A percentile compares a stretch with the other conserved stretches of the same genome.
Conservation (phyloP, 2,113 vertebrate species). For the Nothobranchius furzeri region DNA sequence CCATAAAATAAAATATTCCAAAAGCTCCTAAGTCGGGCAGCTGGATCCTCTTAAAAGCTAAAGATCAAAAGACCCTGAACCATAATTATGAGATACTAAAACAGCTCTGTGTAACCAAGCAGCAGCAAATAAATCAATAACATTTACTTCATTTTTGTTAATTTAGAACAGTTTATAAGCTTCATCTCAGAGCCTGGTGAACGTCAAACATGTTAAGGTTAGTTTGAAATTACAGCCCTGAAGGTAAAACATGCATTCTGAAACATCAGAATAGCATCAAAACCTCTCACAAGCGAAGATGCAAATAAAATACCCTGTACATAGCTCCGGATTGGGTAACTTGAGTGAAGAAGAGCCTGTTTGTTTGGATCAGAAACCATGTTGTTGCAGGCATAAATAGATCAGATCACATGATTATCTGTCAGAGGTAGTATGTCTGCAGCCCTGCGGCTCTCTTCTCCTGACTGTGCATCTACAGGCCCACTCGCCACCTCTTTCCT, state of each 20-base stretch:
- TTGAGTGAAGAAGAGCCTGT: conserved; percentile 28
- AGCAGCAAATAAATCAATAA: conserved; percentile 25
- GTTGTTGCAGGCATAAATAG: conserved; percentile 60
- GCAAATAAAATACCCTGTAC: conserved; percentile 7
- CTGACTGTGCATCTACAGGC: conserved; percentile 7
- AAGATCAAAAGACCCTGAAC: conserved; percentile 6
- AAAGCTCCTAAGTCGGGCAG: background rate
- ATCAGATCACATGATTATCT: conserved; percentile 60
- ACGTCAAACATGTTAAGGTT: too few species aligned
- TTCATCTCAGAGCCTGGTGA: too few species aligned
- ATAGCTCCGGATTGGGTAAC: conserved; percentile 6
- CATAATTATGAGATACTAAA: background rate
- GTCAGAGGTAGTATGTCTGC: conserved; percentile 11
- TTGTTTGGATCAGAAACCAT: conserved; percentile 33
- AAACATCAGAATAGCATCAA: background rate
- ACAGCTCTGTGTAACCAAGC: conserved; percentile 4
- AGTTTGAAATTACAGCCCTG: too few species aligned
- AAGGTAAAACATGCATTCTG: too few species aligned
- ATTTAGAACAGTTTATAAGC: too few species aligned
- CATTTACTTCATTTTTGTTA: conserved; percentile 10
- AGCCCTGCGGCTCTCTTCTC: conserved; percentile 8
- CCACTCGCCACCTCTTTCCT: background rate
- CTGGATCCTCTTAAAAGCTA: background rate
- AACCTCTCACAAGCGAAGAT: background rate
- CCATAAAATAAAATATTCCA: too few species aligned